Evolutionary conservation across 1,140 invertebrate species (phyloP).

Genomic region (Saccostrea cuccullata): DNA sequence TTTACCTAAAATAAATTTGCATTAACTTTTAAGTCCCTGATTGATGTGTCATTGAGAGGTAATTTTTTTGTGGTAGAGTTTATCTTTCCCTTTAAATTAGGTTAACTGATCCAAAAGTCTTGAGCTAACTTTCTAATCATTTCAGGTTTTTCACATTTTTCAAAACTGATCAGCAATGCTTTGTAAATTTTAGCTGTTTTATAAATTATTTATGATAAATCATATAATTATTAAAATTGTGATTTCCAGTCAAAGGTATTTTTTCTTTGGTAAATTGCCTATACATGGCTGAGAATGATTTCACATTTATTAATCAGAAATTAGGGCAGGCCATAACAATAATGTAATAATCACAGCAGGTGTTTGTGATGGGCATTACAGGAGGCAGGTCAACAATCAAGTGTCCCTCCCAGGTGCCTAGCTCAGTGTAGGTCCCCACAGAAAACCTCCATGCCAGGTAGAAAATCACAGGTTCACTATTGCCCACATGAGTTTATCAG

Average conservation of each 20-base stretch:
- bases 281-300: conserved; percentile 2
- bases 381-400: not conserved
- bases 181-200: not conserved
- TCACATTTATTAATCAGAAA: not conserved
- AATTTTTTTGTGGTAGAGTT: not conserved
- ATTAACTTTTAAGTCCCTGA: not conserved
- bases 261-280: not conserved
- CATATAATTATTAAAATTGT: not conserved
- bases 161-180: not conserved
- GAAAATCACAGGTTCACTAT: not conserved
- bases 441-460: conserved; percentile 7
- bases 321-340: not conserved
- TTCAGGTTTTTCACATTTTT: not conserved
- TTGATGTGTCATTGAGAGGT: conserved; percentile 23
- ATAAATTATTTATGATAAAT: not conserved
- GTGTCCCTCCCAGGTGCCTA: not conserved
- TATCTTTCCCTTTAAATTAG: not conserved
- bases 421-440: not conserved
- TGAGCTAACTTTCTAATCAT: not conserved
- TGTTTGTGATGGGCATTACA: not conserved
- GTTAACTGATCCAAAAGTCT: not conserved
- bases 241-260: not conserved
- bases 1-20: conserved; percentile 23
- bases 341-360: not conserved
- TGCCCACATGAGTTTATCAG: conserved; percentile 34